Percentiles rank a stretch among this genome's conserved stretches.
Conservation (phyloP, 2,888 invertebrate genomes). For the Malthinus seriepunctatus region DNA sequence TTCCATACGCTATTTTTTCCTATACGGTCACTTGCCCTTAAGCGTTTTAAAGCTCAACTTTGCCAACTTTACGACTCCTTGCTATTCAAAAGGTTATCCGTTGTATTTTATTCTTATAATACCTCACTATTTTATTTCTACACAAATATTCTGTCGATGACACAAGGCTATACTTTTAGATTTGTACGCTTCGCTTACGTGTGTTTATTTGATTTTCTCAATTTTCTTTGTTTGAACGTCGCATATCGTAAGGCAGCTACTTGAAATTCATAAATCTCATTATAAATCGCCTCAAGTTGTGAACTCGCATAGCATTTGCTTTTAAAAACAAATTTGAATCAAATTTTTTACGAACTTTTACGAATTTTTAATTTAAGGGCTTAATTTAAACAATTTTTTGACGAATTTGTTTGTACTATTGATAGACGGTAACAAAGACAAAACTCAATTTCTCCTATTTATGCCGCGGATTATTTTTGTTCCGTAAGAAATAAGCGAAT, state of each 20-base stretch:
- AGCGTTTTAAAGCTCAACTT: constrained; percentile 12
- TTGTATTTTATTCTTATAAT: background rate
- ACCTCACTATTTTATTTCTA: constrained; percentile 8
- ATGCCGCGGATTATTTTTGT: constrained; percentile 41
- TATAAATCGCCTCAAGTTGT: constrained; percentile 22
- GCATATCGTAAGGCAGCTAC: constrained; percentile 14
- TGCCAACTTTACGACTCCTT: constrained; percentile 23
- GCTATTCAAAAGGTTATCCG: constrained; percentile 18
- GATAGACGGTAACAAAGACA: constrained; percentile 25
- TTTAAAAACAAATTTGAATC: constrained; percentile 15
- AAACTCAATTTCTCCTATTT: constrained; percentile 40
- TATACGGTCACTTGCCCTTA: constrained; percentile 23
- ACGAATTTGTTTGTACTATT: constrained; percentile 7
- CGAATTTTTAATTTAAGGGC: no score
- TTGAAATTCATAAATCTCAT: constrained; percentile 30
- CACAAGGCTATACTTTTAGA: constrained; percentile 15
- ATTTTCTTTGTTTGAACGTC: constrained; percentile 22
- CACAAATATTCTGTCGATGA: constrained; percentile 18
- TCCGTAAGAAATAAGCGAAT: constrained; percentile 40
- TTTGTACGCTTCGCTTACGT: constrained; percentile 17
- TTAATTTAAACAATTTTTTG: constrained; percentile 5
- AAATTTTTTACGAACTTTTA: no score
- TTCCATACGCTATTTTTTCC: constrained; percentile 21
- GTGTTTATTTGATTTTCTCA: constrained; percentile 20
- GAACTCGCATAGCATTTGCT: constrained; percentile 21